phyloP scores from a whole-genome alignment of 1,140 invertebrate genomes.

The Catajapyx aquilonaris region DNA sequence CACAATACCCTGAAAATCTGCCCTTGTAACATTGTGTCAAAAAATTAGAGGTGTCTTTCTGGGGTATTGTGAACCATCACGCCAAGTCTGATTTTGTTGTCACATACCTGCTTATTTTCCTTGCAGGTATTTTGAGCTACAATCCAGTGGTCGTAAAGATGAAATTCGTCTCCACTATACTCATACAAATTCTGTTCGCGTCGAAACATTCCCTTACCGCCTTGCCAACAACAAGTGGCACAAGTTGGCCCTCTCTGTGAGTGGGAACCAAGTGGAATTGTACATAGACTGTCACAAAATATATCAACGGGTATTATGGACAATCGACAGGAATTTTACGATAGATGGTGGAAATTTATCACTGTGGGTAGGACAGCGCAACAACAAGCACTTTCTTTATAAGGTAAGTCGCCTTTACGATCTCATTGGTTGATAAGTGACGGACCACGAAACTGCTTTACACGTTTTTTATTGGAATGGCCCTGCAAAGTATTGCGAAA shows the following conservation, averaged over 20 bases:
- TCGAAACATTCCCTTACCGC: slow-evolving; percentile 67
- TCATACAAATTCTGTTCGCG: slow-evolving; percentile 36
- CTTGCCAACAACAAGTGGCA: slow-evolving; percentile 73
- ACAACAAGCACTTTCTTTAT: slow-evolving; percentile 61
- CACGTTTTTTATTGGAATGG: too few species aligned
- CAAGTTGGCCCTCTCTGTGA: slow-evolving; percentile 57
- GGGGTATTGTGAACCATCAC: too few species aligned
- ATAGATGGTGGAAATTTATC: slow-evolving; percentile 25
- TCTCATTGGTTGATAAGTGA: too few species aligned
- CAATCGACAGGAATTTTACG: slow-evolving; percentile 51
- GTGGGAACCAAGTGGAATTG: slow-evolving; percentile 53
- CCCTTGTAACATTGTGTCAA: background rate
- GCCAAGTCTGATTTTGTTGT: too few species aligned
- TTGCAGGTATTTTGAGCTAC: slow-evolving; percentile 67
- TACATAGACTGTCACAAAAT: slow-evolving; percentile 67
- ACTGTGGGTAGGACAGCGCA: slow-evolving; percentile 71
- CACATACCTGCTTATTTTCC: too few species aligned
- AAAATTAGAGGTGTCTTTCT: background rate
- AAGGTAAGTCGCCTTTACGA: too few species aligned
- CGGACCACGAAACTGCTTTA: too few species aligned
- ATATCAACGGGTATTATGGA: slow-evolving; percentile 42
- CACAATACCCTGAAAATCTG: background rate
- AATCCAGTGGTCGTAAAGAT: slow-evolving; percentile 68
- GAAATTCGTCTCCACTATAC: slow-evolving; percentile 59
- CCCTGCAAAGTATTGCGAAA: too few species aligned